A percentile compares a stretch with the other conserved stretches of the same genome.
phyloP scores from a whole-genome alignment of 2,113 vertebrate genomes.

The Nipponia nippon region DNA sequence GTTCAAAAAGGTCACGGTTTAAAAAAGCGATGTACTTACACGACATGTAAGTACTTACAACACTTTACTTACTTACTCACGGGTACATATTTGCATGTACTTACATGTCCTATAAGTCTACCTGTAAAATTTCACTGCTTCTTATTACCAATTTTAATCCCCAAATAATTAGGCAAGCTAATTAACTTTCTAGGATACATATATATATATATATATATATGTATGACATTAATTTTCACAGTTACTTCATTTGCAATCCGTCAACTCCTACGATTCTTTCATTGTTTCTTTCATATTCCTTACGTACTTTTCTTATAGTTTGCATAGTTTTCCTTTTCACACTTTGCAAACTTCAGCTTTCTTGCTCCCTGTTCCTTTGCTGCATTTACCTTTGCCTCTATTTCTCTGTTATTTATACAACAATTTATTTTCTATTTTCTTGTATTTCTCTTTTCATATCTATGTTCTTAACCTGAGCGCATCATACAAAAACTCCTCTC shows the following conservation, averaged over 20 bases:
- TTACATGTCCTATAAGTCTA: background rate
- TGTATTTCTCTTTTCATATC: background rate
- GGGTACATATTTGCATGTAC: background rate
- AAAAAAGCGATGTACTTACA: background rate
- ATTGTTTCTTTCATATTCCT: background rate
- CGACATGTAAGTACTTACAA: background rate
- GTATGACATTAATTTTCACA: background rate
- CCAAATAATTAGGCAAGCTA: background rate
- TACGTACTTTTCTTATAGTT: background rate
- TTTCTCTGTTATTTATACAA: background rate
- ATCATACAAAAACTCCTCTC: background rate
- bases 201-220: accelerated
- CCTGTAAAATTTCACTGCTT: background rate
- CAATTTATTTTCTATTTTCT: background rate
- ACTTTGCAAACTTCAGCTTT: background rate
- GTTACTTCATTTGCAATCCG: background rate
- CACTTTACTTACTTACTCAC: background rate
- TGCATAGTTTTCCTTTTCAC: background rate
- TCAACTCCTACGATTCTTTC: background rate
- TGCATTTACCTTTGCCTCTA: background rate
- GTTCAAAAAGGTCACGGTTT: background rate
- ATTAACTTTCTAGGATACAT: background rate
- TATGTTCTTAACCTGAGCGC: background rate
- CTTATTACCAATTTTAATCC: background rate
- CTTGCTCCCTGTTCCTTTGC: background rate